A percentile compares a stretch with the other conserved stretches of the same genome.
Evolutionary conservation across 92 coral and sea anemone genomes (phyloP).

Genomic region (Parazoanthus swiftii): DNA sequence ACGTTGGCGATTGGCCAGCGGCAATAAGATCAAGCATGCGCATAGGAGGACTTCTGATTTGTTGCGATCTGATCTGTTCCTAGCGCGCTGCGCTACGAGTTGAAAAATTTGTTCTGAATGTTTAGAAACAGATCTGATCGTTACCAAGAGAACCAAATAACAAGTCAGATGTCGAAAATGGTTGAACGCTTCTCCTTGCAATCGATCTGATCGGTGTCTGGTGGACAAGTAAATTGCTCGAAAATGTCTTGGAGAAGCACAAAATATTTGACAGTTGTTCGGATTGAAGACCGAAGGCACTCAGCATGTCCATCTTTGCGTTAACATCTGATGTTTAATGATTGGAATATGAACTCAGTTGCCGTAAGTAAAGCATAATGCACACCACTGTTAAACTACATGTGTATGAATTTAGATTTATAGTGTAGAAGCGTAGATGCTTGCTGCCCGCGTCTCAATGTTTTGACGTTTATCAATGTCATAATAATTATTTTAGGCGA

Average conservation of each 20-base stretch:
- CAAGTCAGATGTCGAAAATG: background rate
- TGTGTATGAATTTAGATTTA: background rate
- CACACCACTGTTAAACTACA: background rate
- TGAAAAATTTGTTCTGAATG: no score
- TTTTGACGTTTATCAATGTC: no score
- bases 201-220: background rate
- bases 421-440: no score
- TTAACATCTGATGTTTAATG: background rate
- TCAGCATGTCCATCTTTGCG: background rate
- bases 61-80: no score
- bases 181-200: background rate
- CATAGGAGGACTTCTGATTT: background rate
- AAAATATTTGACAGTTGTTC: background rate
- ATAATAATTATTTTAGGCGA: no score
- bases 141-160: constrained; percentile 13
- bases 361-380: constrained; percentile 13
- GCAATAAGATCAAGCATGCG: constrained; percentile 12
- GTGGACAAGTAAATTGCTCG: no score
- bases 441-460: background rate
- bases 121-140: background rate
- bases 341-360: constrained; percentile 2
- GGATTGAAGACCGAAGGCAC: background rate
- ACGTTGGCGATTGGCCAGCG: constrained; percentile 2
- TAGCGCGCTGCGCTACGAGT: no score
- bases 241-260: background rate